Evolutionary conservation across 2,113 vertebrate genomes (phyloP), one percentile per base, ranked within the genome.

Genomic region (Prionailurus bengalensis): DNA sequence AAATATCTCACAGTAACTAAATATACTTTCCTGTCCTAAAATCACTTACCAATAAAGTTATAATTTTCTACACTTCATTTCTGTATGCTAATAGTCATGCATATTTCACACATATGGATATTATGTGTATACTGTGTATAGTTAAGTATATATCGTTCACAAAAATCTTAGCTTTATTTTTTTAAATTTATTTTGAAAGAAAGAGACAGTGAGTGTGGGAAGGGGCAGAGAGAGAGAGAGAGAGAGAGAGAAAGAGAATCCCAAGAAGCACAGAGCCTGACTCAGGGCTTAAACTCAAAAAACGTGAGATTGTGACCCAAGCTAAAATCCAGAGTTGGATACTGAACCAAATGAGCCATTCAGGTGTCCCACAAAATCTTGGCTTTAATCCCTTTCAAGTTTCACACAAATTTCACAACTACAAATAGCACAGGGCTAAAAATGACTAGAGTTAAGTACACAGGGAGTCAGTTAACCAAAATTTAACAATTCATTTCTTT

Each of bases 321-420:
- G 19, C 19, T 61, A 61, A 61, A 61, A 61, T 61, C 58, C 58
- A 61, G 58, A 61, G 21, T 23, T 61, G 58, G 21, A 25, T 21
- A 61, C 21, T 23, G 21, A 61, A 23, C 58, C 58, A 61, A 61
- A 21, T 61, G 8, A 61, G 58, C 58, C 58, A 61, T 8, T 8
- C 17, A 7, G 58, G 21, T 21, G 23, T 23, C 58, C 58, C 58
- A 61, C 58, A 89, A 95, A 94, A 89, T 88, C 73, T 89, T 92
- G 73, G 65, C 33, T 91, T 83, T 65, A 89, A 66, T 21, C 5
- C 42, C 70, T 92, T 76, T 79, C 53, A 95, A 96, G 33, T 91
- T 71, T 84, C 97, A 92, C 25, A 71, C 17, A 86, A 48, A 94
- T 83, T 93, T 88, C 91, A 92, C 68, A 94, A 96, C 36, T 84